These are phyloP conservation scores for Melinaea menophilus DNA, from an alignment of 2,888 invertebrate species.

Conservation along the genomic window DNA sequence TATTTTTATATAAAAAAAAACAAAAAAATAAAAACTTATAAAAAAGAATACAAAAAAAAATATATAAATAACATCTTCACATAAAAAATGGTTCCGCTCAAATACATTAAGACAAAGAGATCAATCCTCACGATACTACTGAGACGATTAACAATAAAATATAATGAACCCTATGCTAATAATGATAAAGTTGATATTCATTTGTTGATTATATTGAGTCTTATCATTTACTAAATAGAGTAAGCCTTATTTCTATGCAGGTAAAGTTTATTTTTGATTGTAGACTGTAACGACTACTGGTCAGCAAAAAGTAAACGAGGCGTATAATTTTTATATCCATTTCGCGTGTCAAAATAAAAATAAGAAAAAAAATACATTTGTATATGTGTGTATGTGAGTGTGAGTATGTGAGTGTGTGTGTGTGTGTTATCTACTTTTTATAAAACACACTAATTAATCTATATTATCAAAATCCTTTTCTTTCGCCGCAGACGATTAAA, in stretches of 20 bases:
- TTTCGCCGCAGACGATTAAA: no score
- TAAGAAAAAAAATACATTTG: neutral
- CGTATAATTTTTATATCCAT: neutral
- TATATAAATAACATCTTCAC: conserved; percentile 9
- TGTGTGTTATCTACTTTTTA: no score
- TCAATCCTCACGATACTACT: conserved; percentile 11
- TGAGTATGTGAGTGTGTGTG: no score
- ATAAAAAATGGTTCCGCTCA: conserved; percentile 22
- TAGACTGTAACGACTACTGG: neutral
- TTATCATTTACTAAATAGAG: neutral
- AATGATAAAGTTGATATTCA: neutral
- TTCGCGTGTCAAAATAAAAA: neutral
- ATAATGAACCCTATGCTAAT: neutral
- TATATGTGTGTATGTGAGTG: no score
- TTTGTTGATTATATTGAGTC: neutral
- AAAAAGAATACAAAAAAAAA: neutral
- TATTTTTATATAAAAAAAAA: neutral
- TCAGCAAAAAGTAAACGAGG: conserved; percentile 3
- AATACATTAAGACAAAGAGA: conserved; percentile 26
- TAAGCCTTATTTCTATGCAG: neutral
- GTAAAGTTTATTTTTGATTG: conserved; percentile 10
- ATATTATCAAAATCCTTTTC: no score
- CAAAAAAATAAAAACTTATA: neutral
- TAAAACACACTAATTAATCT: no score
- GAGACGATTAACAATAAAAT: neutral